Conservation (phyloP, 2,888 invertebrate genomes). For the Apodemia zela region DNA sequence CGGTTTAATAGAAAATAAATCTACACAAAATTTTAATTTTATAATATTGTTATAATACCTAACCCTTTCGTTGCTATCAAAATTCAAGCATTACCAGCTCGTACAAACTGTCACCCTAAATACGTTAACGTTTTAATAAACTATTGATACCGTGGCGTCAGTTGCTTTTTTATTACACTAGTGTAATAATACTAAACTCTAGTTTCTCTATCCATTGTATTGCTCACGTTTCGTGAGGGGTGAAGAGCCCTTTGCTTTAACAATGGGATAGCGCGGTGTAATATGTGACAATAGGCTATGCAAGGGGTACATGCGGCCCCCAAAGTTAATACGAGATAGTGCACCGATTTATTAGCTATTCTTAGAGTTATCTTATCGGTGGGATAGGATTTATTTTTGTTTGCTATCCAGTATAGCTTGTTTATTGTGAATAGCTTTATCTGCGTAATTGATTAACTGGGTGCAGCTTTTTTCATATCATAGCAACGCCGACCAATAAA, state of each 20-base stretch:
- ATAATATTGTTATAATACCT: no score
- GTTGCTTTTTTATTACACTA: slow-evolving; percentile 48
- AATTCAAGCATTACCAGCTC: slow-evolving; percentile 41
- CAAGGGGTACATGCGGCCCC: slow-evolving; percentile 44
- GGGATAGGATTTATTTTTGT: slow-evolving; percentile 19
- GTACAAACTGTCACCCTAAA: slow-evolving; percentile 46
- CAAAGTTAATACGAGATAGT: slow-evolving; percentile 44
- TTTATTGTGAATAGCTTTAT: slow-evolving; percentile 30
- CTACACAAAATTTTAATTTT: no score
- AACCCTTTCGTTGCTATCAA: slow-evolving; percentile 20
- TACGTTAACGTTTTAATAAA: slow-evolving; percentile 53
- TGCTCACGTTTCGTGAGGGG: slow-evolving; percentile 56
- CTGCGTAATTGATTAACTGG: slow-evolving; percentile 20
- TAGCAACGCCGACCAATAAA: no score
- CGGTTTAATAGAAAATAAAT: no score
- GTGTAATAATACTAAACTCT: slow-evolving; percentile 42
- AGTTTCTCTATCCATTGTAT: slow-evolving; percentile 58
- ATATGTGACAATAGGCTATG: slow-evolving; percentile 39
- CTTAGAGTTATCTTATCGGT: slow-evolving; percentile 34
- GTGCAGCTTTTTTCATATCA: not conserved
- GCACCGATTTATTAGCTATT: slow-evolving; percentile 40
- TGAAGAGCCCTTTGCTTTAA: slow-evolving; percentile 48
- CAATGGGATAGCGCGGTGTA: slow-evolving; percentile 42
- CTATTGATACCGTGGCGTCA: slow-evolving; percentile 38
- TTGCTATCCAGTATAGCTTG: slow-evolving; percentile 21